Conservation (phyloP, 2,113 vertebrate species). For the Phyllopteryx taeniolatus region DNA sequence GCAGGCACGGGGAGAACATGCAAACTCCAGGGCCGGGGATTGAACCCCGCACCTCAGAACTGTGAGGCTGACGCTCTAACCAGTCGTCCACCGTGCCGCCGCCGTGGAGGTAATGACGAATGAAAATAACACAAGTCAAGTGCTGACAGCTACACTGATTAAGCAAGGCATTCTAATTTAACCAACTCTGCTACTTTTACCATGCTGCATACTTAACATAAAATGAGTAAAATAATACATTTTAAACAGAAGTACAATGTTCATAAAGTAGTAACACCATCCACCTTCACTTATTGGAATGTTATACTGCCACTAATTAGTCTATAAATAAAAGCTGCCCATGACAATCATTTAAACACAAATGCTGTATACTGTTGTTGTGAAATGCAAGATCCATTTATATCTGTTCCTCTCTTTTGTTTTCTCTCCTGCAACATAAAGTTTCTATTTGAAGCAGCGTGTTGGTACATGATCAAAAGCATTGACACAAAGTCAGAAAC, state of each 20-base stretch:
- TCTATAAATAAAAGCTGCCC: background rate
- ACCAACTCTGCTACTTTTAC: background rate
- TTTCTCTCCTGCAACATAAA: background rate
- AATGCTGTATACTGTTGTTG: background rate
- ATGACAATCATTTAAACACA: background rate
- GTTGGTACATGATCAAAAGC: slow-evolving; percentile 21
- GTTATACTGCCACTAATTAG: background rate
- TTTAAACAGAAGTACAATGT: background rate
- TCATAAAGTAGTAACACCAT: background rate
- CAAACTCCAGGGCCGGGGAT: too few species aligned
- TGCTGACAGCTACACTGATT: background rate
- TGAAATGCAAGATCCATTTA: background rate
- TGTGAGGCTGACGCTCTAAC: too few species aligned
- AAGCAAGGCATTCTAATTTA: background rate
- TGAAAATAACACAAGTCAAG: background rate
- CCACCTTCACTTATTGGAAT: background rate
- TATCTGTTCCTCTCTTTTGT: background rate
- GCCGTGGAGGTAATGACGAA: too few species aligned
- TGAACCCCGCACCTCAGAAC: too few species aligned
- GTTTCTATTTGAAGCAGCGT: slow-evolving; percentile 5
- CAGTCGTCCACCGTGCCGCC: too few species aligned
- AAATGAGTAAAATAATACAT: background rate
- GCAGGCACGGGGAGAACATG: too few species aligned
- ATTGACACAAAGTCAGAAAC: slow-evolving; percentile 24
- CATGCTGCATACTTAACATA: background rate